Evolutionary conservation across 2,888 invertebrate species (phyloP), one percentile per base, ranked within the genome.

Genomic region (Ochropacha duplaris): DNA sequence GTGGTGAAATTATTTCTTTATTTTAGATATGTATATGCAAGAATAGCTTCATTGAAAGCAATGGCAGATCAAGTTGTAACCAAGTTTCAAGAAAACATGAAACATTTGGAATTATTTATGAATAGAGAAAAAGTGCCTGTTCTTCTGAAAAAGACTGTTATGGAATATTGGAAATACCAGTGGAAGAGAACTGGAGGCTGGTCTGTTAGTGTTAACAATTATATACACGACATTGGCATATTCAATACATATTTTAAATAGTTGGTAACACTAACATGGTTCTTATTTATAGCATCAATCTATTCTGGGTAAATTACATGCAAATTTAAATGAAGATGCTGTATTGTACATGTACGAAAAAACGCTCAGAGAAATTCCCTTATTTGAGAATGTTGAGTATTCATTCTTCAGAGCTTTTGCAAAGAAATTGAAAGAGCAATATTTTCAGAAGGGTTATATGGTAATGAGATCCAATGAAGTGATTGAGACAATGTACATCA

Each of bases 351-450:
- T 94, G 87, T 94, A 94, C 65, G 94, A 94, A 69, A 88, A 89
- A 62, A 93, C 93, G 0, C 74, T 94, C 54, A 72, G 88, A 64
- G 92, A 93, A 76, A 93, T 94, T 67, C 93, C 94, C 11, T 68
- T 94, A 52, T 94, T 94, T 61, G 92, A 93, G 72, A 85, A 90
- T 60, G 89, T 93, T 0, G 93, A 94, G 57, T 85, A 86, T 65
- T 92, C 93, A 0, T 94, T 94, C 80, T 92, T 94, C 64, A 85
- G 94, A 75, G 90, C 93, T 4, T 87, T 94, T 60, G 93, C 93
- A 0, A 93, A 92, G 71, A 89, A 90, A 68, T 76, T 94, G 6
- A 78, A 73, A 44, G 92, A 92, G 66, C 71, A 74, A 19, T 93
- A 92, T 65, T 92, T 86, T 62, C 91, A 90, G 68, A 92, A 92